These are phyloP conservation scores for Phyllostomus discolor DNA, from an alignment of 2,113 vertebrate species.

Conservation along the genomic window DNA sequence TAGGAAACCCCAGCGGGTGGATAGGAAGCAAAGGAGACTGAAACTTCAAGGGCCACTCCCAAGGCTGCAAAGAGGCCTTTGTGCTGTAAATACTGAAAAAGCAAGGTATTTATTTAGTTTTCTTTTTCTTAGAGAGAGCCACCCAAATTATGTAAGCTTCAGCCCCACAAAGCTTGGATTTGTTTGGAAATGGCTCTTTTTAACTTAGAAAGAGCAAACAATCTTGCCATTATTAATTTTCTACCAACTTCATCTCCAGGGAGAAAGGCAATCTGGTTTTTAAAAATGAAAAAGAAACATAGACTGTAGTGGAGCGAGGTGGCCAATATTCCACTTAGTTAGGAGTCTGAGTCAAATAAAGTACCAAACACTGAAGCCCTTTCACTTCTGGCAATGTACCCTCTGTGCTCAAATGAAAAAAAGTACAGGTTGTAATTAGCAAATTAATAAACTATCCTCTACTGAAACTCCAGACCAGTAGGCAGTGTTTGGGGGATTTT, in stretches of 20 bases:
- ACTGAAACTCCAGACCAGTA: background rate
- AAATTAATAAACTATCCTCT: background rate
- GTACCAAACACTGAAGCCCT: background rate
- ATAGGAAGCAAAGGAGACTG: background rate
- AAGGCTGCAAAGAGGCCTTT: background rate
- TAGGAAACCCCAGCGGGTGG: background rate
- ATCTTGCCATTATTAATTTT: slow-evolving; percentile 14
- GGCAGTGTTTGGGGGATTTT: background rate
- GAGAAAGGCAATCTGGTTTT: background rate
- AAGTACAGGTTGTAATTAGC: background rate
- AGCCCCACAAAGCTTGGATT: background rate
- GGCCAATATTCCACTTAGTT: background rate
- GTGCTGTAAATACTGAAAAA: background rate
- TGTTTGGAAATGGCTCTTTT: slow-evolving; percentile 1
- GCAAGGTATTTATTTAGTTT: background rate
- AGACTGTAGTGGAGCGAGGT: background rate
- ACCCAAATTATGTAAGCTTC: background rate
- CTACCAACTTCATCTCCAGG: background rate
- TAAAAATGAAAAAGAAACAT: slow-evolving; percentile 1
- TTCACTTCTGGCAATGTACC: background rate
- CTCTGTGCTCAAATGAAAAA: background rate
- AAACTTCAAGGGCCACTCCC: background rate
- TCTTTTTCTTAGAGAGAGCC: background rate
- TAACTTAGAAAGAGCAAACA: background rate
- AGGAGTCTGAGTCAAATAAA: background rate